These are phyloP conservation scores for Antigone vipio DNA, from an alignment of 2,113 vertebrate species.

Conservation along the genomic window DNA sequence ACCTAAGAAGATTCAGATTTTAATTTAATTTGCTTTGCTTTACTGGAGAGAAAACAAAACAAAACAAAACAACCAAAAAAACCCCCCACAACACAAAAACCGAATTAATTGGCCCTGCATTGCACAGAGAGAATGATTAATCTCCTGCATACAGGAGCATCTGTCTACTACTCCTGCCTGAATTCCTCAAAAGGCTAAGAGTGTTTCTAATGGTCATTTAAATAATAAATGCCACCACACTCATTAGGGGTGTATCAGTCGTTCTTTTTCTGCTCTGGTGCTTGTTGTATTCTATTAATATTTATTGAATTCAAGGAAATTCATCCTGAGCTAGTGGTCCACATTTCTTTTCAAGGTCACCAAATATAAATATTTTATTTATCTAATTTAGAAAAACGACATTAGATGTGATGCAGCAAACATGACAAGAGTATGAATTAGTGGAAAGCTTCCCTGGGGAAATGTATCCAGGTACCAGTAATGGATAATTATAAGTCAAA, in stretches of 20 bases:
- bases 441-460: neutral
- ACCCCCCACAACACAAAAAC: neutral
- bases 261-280: slow-evolving; percentile 40
- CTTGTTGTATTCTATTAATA: slow-evolving; percentile 66
- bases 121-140: slow-evolving; percentile 28
- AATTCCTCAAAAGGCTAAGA: slow-evolving; percentile 48
- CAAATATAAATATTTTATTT: slow-evolving; percentile 69
- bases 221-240: slow-evolving; percentile 62
- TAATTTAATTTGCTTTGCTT: slow-evolving; percentile 35
- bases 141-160: slow-evolving; percentile 21
- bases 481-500: slow-evolving; percentile 39
- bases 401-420: neutral
- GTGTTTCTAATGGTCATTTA: slow-evolving; percentile 63
- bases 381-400: slow-evolving; percentile 38
- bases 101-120: slow-evolving; percentile 30
- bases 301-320: slow-evolving; percentile 62
- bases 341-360: slow-evolving; percentile 56
- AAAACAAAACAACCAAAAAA: neutral
- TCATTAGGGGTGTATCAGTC: slow-evolving; percentile 44
- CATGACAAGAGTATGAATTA: slow-evolving; percentile 45
- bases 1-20: neutral
- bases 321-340: slow-evolving; percentile 11
- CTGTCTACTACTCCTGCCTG: slow-evolving; percentile 32
- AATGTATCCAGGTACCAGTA: slow-evolving; percentile 2
- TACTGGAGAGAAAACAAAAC: neutral